Conservation (phyloP, 1,140 invertebrate species). For the Aphaenogaster floridana region DNA sequence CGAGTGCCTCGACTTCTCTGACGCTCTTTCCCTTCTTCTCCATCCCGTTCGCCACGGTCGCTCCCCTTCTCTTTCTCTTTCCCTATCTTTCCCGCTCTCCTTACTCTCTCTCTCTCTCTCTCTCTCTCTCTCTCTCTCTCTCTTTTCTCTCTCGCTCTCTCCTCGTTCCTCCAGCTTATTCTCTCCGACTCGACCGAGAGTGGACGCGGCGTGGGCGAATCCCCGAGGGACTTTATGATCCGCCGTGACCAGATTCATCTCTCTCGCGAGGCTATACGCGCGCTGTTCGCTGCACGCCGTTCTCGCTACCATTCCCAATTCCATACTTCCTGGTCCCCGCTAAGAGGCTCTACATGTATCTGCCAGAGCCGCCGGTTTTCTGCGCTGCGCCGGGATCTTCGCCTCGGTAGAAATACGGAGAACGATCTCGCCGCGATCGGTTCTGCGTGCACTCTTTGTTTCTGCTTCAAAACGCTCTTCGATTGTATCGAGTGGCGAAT, state of each 20-base stretch:
- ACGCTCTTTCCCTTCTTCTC: slow-evolving; percentile 76
- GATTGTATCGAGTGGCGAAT: background rate
- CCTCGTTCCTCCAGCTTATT: slow-evolving; percentile 40
- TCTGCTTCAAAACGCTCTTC: background rate
- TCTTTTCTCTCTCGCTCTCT: slow-evolving; percentile 27
- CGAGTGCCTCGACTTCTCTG: slow-evolving; percentile 72
- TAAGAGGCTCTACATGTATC: slow-evolving; percentile 18
- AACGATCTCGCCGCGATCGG: background rate
- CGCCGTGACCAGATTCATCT: slow-evolving; percentile 84
- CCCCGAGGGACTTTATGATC: slow-evolving; percentile 82
- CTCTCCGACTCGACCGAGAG: slow-evolving; percentile 68
- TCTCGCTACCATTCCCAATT: slow-evolving; percentile 77
- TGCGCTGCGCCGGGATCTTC: background rate
- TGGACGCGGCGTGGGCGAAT: slow-evolving; percentile 82
- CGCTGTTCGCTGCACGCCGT: slow-evolving; percentile 63
- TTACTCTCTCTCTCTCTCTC: background rate
- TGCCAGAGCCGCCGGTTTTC: background rate
- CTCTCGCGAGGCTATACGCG: slow-evolving; percentile 32
- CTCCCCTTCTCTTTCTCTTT: slow-evolving; percentile 43
- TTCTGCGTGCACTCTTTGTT: slow-evolving; percentile 28
- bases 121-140: slow-evolving; percentile 13
- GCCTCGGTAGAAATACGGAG: background rate
- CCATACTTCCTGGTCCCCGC: slow-evolving; percentile 67
- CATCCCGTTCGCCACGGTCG: slow-evolving; percentile 59
- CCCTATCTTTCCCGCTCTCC: slow-evolving; percentile 24